Evolutionary conservation across 2,113 vertebrate species (phyloP).

Genomic region (Phycodurus eques): DNA sequence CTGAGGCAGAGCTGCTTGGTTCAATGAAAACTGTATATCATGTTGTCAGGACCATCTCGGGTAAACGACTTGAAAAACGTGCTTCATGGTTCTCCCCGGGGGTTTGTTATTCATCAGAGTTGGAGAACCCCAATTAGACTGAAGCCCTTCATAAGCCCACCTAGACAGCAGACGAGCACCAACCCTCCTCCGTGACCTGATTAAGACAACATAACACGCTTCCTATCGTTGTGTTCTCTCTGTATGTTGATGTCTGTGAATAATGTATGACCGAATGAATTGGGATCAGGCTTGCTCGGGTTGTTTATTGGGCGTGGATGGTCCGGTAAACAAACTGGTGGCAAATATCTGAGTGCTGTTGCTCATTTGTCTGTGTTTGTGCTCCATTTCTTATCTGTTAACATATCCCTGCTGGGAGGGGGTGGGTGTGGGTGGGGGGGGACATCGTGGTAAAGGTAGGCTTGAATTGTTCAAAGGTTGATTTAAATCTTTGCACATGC

Average conservation of each 20-base stretch:
- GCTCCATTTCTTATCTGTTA: not conserved
- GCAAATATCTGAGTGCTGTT: not conserved
- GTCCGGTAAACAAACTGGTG: conserved; percentile 58
- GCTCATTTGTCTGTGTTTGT: not conserved
- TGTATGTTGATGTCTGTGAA: conserved; percentile 56
- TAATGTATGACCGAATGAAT: conserved; percentile 64
- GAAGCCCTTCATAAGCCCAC: conserved; percentile 27
- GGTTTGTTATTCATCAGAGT: conserved; percentile 57
- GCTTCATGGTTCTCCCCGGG: conserved; percentile 58
- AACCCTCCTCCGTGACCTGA: conserved; percentile 40
- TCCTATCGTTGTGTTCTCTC: conserved; percentile 36
- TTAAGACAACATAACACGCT: conserved; percentile 67
- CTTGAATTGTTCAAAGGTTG: not conserved
- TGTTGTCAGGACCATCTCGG: conserved; percentile 55
- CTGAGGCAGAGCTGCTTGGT: conserved; percentile 35
- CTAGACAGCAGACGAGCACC: not conserved
- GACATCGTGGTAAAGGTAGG: not conserved
- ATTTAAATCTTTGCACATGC: conserved; percentile 7
- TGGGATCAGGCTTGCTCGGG: conserved; percentile 43
- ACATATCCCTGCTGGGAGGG: not conserved
- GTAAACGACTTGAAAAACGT: conserved; percentile 66
- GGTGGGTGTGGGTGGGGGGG: too few relatives aligned
- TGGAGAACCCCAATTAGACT: conserved; percentile 52
- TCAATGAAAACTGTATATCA: conserved; percentile 60
- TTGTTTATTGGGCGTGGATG: conserved; percentile 54